A percentile compares a stretch with the other conserved stretches of the same genome.
These are phyloP conservation scores for Zaprionus kolodkinae DNA, from an alignment of 1,140 invertebrate genomes.

Conservation along the genomic window DNA sequence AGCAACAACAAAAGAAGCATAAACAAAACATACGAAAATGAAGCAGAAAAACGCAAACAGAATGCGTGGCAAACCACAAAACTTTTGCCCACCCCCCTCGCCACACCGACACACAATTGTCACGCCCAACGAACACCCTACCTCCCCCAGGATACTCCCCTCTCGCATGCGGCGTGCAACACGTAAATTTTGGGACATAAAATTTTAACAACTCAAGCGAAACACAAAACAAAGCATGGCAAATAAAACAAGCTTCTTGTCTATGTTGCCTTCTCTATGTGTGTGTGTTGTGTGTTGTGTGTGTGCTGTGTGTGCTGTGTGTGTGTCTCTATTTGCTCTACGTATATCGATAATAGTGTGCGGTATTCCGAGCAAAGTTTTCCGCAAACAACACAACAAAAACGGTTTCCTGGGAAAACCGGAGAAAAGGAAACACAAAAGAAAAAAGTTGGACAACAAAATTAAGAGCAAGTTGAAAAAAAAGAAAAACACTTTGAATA, in stretches of 20 bases:
- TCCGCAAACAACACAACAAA: not conserved
- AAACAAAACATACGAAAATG: conserved; percentile 21
- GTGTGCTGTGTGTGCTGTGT: not conserved
- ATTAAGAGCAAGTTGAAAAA: not conserved
- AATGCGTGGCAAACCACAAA: conserved; percentile 2
- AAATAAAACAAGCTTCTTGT: conserved; percentile 45
- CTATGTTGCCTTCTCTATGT: not conserved
- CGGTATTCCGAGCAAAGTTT: not conserved
- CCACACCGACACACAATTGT: not conserved
- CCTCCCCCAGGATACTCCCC: not conserved
- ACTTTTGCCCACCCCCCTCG: conserved; percentile 1
- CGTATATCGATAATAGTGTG: conserved; percentile 1
- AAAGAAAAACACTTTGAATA: not conserved
- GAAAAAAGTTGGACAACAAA: not conserved
- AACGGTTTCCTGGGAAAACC: not conserved
- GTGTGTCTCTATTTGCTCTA: not conserved
- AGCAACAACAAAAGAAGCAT: conserved; percentile 27
- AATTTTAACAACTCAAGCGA: conserved; percentile 68
- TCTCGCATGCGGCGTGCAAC: conserved; percentile 39
- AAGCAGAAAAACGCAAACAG: conserved; percentile 8
- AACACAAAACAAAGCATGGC: conserved; percentile 38
- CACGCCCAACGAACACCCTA: conserved; percentile 13
- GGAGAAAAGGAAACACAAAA: not conserved
- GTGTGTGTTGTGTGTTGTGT: not conserved
- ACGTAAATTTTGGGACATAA: conserved; percentile 71